phyloP scores from a whole-genome alignment of 37 sponge, comb jelly and placozoan species.

The Axinella damicornis region DNA sequence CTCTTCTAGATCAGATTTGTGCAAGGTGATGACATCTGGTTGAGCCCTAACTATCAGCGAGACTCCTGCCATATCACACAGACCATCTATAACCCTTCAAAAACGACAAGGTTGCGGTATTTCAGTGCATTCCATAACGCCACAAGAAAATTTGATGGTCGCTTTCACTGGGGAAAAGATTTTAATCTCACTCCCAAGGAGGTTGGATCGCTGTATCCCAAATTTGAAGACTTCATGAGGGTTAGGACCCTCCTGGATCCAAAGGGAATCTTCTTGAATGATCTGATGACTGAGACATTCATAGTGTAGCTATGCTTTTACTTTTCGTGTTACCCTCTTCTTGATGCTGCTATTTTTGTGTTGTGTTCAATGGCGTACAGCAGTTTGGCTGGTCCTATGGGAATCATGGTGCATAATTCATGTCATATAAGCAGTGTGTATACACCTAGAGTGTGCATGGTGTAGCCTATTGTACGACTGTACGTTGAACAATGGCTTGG shows the following conservation, averaged over 20 bases:
- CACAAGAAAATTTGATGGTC: constrained; percentile 4
- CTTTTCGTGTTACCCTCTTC: too few species aligned
- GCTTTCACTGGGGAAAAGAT: constrained; percentile 77
- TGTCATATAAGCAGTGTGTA: too few species aligned
- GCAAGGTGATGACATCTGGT: constrained; percentile 61
- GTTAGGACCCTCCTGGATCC: constrained; percentile 65
- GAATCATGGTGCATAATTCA: too few species aligned
- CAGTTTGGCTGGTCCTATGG: too few species aligned
- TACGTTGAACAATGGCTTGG: too few species aligned
- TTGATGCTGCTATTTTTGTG: too few species aligned
- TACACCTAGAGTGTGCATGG: too few species aligned
- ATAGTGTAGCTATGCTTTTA: neutral
- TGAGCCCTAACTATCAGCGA: constrained; percentile 79
- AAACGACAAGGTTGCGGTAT: neutral
- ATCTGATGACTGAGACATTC: constrained; percentile 11
- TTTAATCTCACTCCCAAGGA: constrained; percentile 28
- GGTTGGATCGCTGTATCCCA: constrained; percentile 48
- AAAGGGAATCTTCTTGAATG: constrained; percentile 59
- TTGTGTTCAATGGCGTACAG: too few species aligned
- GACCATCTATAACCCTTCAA: constrained; percentile 42
- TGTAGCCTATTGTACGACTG: too few species aligned
- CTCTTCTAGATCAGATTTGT: constrained; percentile 67
- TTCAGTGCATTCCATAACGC: neutral
- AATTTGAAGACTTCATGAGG: constrained; percentile 49
- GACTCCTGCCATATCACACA: constrained; percentile 77